Evolutionary conservation across 2,888 invertebrate genomes (phyloP).

Genomic region (Leptopterna dolabrata): DNA sequence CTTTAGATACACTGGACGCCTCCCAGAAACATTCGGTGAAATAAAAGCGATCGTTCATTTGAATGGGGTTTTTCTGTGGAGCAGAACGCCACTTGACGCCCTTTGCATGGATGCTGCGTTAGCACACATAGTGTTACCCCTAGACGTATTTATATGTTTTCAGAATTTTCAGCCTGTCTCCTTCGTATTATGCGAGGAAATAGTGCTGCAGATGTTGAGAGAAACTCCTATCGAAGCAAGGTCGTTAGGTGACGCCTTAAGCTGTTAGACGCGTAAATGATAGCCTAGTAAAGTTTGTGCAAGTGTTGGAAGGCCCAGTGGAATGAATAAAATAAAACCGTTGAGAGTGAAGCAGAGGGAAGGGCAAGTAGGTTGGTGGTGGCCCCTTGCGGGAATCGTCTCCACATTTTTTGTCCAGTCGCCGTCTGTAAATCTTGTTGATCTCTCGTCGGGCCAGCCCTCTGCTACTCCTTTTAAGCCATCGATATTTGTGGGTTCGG

Average conservation of each 20-base stretch:
- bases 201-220: neutral
- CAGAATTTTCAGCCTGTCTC: neutral
- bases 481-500: neutral
- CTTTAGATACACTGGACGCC: neutral
- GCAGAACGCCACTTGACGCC: neutral
- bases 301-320: slow-evolving; percentile 40
- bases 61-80: neutral
- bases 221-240: slow-evolving; percentile 9
- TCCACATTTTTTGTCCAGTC: slow-evolving; percentile 14
- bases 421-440: slow-evolving; percentile 24
- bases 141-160: neutral
- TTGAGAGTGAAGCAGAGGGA: neutral
- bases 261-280: slow-evolving; percentile 45
- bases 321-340: slow-evolving; percentile 46
- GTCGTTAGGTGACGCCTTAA: slow-evolving; percentile 24
- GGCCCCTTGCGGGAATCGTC: neutral
- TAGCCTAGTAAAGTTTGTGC: slow-evolving; percentile 32
- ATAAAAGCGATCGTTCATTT: neutral
- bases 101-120: neutral
- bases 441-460: neutral
- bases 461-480: neutral
- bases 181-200: neutral
- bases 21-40: neutral
- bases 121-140: neutral
- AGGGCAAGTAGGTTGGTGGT: slow-evolving; percentile 8